Evolutionary conservation across 2,113 vertebrate species (phyloP), one percentile per base, ranked within the genome.

Genomic region (Antigone vipio): DNA sequence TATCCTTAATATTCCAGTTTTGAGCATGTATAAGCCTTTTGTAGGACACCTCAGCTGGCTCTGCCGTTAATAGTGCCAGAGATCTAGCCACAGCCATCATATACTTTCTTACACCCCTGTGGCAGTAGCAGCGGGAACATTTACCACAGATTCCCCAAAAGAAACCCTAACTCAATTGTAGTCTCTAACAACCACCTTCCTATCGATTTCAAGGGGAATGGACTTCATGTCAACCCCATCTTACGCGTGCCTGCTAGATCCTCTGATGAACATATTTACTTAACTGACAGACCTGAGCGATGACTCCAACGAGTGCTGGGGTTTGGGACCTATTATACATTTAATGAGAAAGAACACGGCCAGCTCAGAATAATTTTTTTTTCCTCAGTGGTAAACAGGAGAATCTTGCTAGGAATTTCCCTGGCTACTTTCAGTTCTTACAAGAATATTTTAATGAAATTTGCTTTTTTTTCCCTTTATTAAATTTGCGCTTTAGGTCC

Each of bases 191-290:
- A 9, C 53, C 53, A 76, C 50, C 62, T 93, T 82, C 66, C 58
- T 76, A 40, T 88, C 80, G 82, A 90, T 96, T 92, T 88, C 71
- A 45, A 38, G 23, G 58, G 66, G 45, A 89, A 68, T 2, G 3
- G 49, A 69, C 72, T 96, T 93, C 75, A 29, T n/a, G 35, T 50
- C 85, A 88, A 17, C 78, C 67, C 59, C 62, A n/a, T 35, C 62
- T 79, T 42, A 6, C 58, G 47, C 92, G 45, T 88, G 75, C 45
- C 79, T 86, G 72, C 62, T 88, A 18, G 50, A 85, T 80, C 63
- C 59, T 80, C 63, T 73, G 72, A 83, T 42, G 63, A 83, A 67
- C 82, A 15, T 94, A 83, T 95, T 94, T 95, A 77, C 82, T 76
- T 83, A 94, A 53, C 59, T 86, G 75, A 66, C 79, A 92, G 92